Evolutionary conservation across 1,140 invertebrate species (phyloP), one percentile per base, ranked within the genome.

Genomic region (Formica selysi): DNA sequence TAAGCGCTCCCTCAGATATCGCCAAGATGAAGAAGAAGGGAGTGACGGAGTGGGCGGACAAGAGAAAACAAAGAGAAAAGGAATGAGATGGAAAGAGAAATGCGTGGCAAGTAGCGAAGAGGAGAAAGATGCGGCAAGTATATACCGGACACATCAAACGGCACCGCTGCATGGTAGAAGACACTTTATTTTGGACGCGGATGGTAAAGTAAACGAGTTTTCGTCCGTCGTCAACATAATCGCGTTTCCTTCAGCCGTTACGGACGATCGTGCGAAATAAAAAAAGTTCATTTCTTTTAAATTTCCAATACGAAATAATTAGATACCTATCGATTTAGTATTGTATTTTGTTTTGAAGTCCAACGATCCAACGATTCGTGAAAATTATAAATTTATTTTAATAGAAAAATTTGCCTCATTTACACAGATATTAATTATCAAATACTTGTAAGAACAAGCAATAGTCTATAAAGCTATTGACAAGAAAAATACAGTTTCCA

Each of bases 81-180:
- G 67, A 57, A 78, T 26, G 16, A 70, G 64, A 64, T 65, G 88
- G 67, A 86, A 73, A 68, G 44, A 87, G 85, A 87, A 74, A 85
- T 76, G 87, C 86, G 89, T 88, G 85, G 73, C 90, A 92, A 78
- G 71, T 32, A 84, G 65, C 81, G 85, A 19, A 19, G 71, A 85
- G 85, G 81, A 78, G 90, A 84, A 87, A 59, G 78, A 89, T 68
- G 88, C 87, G 89, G 26, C 36, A 68, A 59, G 86, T 73, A 88
- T 87, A 51, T 19, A 79, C 57, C 88, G 89, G 76, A 67, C 76
- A 86, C 86, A 92, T 92, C 92, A 93, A 93, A 93, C 91, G 41
- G 87, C 26, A 91, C 92, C 91, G 92, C 87, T 90, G 87, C 89
- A 81, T 76, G 73, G 88, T 87, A 90, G 87, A 87, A 86, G 90